phyloP scores from a whole-genome alignment of 2,888 invertebrate species.

The Cataglyphis altisquamis region DNA sequence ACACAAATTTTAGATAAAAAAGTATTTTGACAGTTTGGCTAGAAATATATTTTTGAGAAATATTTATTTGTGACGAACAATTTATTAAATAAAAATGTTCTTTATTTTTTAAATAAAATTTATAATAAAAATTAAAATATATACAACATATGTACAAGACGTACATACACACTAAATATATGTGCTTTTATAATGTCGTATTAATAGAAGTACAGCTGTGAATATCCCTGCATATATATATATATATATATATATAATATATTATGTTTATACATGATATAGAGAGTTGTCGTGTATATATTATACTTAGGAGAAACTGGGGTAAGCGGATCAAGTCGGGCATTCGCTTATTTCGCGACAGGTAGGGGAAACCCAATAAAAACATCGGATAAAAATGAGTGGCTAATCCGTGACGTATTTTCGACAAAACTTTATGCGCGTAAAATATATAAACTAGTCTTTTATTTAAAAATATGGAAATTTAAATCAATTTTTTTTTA shows the following conservation, averaged over 20 bases:
- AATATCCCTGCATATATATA: neutral
- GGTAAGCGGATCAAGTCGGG: conserved; percentile 39
- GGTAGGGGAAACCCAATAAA: conserved; percentile 24
- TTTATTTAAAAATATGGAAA: neutral
- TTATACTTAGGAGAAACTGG: conserved; percentile 42
- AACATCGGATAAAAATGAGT: conserved; percentile 27
- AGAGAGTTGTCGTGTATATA: conserved; percentile 26
- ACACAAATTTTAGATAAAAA: neutral
- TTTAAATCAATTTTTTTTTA: neutral
- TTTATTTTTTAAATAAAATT: neutral
- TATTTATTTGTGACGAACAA: neutral
- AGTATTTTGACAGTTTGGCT: neutral
- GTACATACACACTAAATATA: neutral
- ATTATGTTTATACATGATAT: conserved; percentile 17
- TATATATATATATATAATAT: neutral
- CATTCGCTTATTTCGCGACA: conserved; percentile 41
- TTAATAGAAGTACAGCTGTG: neutral
- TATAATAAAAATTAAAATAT: neutral
- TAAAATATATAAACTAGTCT: conserved; percentile 9
- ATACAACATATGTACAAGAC: neutral
- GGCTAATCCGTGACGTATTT: conserved; percentile 18
- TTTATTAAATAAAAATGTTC: neutral
- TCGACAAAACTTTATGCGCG: neutral
- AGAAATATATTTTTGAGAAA: neutral
- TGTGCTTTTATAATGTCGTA: neutral